These are phyloP conservation scores for Noctilio leporinus DNA, from an alignment of 2,113 vertebrate genomes.

Conservation along the genomic window DNA sequence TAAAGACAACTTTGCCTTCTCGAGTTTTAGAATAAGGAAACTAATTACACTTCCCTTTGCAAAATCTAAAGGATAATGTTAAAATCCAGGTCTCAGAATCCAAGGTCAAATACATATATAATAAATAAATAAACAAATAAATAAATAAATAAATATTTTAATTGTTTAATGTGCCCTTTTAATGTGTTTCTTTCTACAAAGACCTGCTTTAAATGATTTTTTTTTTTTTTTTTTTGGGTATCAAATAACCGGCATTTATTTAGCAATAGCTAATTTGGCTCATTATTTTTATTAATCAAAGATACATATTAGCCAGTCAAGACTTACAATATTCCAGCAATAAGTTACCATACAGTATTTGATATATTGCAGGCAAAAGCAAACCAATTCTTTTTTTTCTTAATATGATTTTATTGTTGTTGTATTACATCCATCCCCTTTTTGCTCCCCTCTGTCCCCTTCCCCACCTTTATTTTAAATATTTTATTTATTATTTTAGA, in stretches of 20 bases:
- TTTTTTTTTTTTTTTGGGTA: too few species aligned
- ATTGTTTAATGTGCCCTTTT: too few species aligned
- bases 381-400: slow-evolving; percentile 49
- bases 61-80: slow-evolving; percentile 1
- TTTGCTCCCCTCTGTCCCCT: too few species aligned
- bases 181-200: not conserved
- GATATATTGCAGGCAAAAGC: not conserved
- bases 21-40: not conserved
- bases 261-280: slow-evolving; percentile 7
- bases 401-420: too few species aligned
- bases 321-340: not conserved
- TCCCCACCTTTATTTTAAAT: too few species aligned
- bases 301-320: not conserved
- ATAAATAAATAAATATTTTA: too few species aligned
- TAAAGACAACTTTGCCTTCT: not conserved
- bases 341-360: slow-evolving; percentile 6
- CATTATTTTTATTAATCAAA: slow-evolving; percentile 49
- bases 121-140: too few species aligned
- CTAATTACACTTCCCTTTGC: slow-evolving; percentile 10
- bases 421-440: too few species aligned
- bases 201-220: not conserved
- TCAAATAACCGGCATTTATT: not conserved
- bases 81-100: slow-evolving; percentile 14
- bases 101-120: not conserved
- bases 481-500: too few species aligned